Percentiles rank a stretch among this genome's conserved stretches.
phyloP scores from a whole-genome alignment of 2,888 invertebrate genomes.

The Campoletis raptor region DNA sequence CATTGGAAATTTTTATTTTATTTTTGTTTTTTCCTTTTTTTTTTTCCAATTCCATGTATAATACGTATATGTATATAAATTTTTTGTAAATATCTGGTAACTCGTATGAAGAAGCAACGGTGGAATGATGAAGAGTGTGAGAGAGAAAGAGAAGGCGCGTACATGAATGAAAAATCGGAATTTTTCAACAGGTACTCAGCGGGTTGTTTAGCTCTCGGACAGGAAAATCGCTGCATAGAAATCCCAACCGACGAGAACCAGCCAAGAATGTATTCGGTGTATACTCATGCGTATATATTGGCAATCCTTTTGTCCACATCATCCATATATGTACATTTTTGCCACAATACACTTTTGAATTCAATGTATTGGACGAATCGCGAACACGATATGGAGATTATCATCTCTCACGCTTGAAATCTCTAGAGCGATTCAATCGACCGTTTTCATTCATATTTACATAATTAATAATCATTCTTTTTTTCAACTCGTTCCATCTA shows the following conservation, averaged over 20 bases:
- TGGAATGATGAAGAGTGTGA: not conserved
- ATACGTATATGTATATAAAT: not conserved
- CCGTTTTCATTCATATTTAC: not conserved
- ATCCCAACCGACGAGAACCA: conserved; percentile 15
- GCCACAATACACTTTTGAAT: too few species aligned
- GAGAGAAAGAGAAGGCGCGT: not conserved
- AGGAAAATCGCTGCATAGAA: conserved; percentile 33
- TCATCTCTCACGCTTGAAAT: conserved; percentile 6
- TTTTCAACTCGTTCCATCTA: not conserved
- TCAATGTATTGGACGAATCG: not conserved
- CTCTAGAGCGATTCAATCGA: not conserved
- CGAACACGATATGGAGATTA: not conserved
- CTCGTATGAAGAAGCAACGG: not conserved
- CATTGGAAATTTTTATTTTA: not conserved
- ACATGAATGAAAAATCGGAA: conserved; percentile 53
- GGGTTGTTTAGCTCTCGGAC: conserved; percentile 24
- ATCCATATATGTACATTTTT: not conserved
- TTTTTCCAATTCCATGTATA: not conserved
- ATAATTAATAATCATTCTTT: not conserved
- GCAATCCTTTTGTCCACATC: not conserved
- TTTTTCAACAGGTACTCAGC: conserved; percentile 45
- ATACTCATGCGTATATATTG: conserved; percentile 10
- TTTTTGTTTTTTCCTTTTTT: not conserved
- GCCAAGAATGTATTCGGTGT: conserved; percentile 2
- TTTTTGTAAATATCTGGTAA: conserved; percentile 5